A percentile compares a stretch with the other conserved stretches of the same genome.
Evolutionary conservation across 1,140 invertebrate genomes (phyloP).

Genomic region (Drepana arcuata): DNA sequence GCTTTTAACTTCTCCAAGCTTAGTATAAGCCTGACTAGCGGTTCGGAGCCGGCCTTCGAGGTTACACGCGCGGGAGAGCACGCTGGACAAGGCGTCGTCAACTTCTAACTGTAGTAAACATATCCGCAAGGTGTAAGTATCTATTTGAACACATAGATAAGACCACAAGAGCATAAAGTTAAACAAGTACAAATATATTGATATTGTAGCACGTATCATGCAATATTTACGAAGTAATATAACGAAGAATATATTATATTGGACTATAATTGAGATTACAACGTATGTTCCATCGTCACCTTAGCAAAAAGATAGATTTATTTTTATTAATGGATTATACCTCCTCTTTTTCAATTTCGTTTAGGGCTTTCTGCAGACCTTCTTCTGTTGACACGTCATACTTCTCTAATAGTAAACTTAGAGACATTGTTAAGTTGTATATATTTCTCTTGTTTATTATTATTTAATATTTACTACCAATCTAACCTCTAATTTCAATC

Average conservation of each 20-base stretch:
- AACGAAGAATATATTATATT: not conserved
- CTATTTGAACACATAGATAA: not conserved
- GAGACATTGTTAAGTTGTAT: conserved; percentile 31
- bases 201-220: no score
- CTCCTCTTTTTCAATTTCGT: conserved; percentile 62
- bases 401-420: conserved; percentile 52
- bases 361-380: conserved; percentile 51
- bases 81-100: conserved; percentile 44
- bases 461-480: no score
- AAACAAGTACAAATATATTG: not conserved
- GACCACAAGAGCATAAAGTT: not conserved
- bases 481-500: no score
- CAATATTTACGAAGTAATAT: no score
- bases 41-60: conserved; percentile 53
- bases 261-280: not conserved
- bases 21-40: conserved; percentile 58
- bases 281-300: conserved; percentile 8
- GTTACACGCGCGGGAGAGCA: conserved; percentile 39
- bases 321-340: no score
- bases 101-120: conserved; percentile 46
- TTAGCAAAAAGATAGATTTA: conserved; percentile 7
- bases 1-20: conserved; percentile 50
- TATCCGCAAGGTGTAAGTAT: conserved; percentile 2
- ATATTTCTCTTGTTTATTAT: conserved; percentile 1
- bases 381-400: conserved; percentile 62